phyloP scores from a whole-genome alignment of 1,140 invertebrate genomes.

The Chionoecetes opilio region DNA sequence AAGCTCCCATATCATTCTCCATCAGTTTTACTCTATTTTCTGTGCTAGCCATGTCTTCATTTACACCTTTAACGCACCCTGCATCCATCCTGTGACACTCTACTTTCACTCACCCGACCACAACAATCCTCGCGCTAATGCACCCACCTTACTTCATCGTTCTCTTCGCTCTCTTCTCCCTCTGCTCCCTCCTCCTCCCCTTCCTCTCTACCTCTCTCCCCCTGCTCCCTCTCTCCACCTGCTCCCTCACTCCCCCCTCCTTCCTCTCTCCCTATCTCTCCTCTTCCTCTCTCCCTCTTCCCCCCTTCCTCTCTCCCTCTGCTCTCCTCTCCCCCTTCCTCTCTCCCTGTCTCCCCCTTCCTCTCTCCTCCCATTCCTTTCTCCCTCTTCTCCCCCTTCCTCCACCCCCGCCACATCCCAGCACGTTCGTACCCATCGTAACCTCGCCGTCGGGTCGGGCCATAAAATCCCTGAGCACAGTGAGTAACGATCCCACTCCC shows the following conservation, averaged over 20 bases:
- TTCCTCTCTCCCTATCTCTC: not conserved
- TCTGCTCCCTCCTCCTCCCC: too few relatives aligned
- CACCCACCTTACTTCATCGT: too few relatives aligned
- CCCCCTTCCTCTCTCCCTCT: not conserved
- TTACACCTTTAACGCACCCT: too few relatives aligned
- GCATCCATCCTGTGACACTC: too few relatives aligned
- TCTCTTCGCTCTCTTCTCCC: too few relatives aligned
- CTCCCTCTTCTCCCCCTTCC: not conserved
- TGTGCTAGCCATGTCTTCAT: too few relatives aligned
- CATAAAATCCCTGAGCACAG: not conserved
- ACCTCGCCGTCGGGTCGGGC: not conserved
- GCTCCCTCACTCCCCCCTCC: not conserved
- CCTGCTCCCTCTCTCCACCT: not conserved
- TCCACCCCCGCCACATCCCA: not conserved
- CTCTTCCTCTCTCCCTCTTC: not conserved
- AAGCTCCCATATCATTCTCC: too few relatives aligned
- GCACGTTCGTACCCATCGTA: not conserved
- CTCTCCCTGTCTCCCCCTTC: not conserved
- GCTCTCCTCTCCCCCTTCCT: not conserved
- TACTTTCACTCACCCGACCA: too few relatives aligned
- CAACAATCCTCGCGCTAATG: too few relatives aligned
- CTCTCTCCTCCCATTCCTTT: not conserved
- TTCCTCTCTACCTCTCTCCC: too few relatives aligned
- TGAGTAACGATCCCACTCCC: slow-evolving; percentile 16
- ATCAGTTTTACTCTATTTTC: too few relatives aligned